Evolutionary conservation across 2,888 invertebrate genomes (phyloP).

Genomic region (Noctua pronuba): DNA sequence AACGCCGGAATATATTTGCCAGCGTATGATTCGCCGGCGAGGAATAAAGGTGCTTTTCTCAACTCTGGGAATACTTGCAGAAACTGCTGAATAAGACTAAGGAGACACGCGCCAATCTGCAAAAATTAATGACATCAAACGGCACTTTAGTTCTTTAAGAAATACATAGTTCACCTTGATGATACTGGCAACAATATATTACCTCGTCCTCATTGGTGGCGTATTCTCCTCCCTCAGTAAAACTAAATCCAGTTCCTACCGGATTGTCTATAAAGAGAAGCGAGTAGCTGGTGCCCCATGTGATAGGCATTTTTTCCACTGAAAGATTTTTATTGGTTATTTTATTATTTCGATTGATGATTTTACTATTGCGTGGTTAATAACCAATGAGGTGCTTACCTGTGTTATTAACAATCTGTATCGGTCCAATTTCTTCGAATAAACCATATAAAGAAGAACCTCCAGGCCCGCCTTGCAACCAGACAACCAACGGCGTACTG

Average conservation of each 20-base stretch:
- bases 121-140: conserved; percentile 74
- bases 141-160: conserved; percentile 82
- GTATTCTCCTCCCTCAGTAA: conserved; percentile 41
- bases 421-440: conserved; percentile 85
- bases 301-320: conserved; percentile 43
- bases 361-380: too few species aligned
- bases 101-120: conserved; percentile 49
- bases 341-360: not conserved
- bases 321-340: not conserved
- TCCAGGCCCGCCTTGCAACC: conserved; percentile 87
- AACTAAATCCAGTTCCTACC: conserved; percentile 80
- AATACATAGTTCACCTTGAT: conserved; percentile 73
- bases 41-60: conserved; percentile 76
- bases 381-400: conserved; percentile 16
- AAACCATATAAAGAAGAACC: conserved; percentile 81
- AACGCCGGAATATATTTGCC: conserved; percentile 84
- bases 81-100: conserved; percentile 60
- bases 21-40: conserved; percentile 90
- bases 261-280: conserved; percentile 91
- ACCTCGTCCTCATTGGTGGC: conserved; percentile 61
- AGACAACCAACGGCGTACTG: conserved; percentile 80
- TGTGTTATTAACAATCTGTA: conserved; percentile 22
- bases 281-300: conserved; percentile 73
- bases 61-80: conserved; percentile 82
- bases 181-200: not conserved